A percentile compares a stretch with the other conserved stretches of the same genome.
Conservation (phyloP, 2,888 invertebrate genomes). For the Girardia tigrina region DNA sequence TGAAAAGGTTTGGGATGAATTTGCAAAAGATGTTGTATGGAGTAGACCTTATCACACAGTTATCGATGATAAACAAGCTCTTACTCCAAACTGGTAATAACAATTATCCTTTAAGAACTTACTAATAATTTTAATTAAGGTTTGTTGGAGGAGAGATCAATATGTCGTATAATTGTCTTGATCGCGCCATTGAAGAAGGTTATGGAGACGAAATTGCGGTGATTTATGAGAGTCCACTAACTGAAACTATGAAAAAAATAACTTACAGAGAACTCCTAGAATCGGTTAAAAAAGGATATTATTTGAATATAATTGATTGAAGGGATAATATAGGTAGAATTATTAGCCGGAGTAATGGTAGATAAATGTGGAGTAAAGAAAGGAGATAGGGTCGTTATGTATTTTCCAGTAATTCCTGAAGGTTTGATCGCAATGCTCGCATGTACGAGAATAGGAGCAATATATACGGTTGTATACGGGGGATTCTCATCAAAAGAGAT, state of each 20-base stretch:
- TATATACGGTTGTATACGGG: not conserved
- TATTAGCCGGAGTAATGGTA: not conserved
- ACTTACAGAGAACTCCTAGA: not conserved
- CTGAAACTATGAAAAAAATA: not conserved
- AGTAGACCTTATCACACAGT: not conserved
- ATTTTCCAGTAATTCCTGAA: slow-evolving; percentile 5
- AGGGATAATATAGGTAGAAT: not conserved
- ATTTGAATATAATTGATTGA: not conserved
- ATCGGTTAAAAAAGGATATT: not conserved
- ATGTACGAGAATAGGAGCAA: not conserved
- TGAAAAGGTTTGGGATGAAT: not conserved
- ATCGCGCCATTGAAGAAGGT: slow-evolving; percentile 69
- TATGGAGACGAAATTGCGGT: slow-evolving; percentile 77
- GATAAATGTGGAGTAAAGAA: not conserved
- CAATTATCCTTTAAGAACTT: not conserved
- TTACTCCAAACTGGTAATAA: not conserved
- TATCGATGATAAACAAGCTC: not conserved
- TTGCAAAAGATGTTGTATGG: not conserved
- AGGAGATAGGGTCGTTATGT: not conserved
- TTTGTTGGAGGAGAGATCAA: slow-evolving; percentile 86
- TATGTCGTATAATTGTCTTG: slow-evolving; percentile 82
- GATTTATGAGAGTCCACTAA: slow-evolving; percentile 72
- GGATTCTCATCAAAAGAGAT: not conserved
- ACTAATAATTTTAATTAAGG: slow-evolving; percentile 51
- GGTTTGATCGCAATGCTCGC: not conserved